A percentile compares a stretch with the other conserved stretches of the same genome.
phyloP scores from a whole-genome alignment of 1,140 invertebrate genomes.

The Drosophila grimshawi region DNA sequence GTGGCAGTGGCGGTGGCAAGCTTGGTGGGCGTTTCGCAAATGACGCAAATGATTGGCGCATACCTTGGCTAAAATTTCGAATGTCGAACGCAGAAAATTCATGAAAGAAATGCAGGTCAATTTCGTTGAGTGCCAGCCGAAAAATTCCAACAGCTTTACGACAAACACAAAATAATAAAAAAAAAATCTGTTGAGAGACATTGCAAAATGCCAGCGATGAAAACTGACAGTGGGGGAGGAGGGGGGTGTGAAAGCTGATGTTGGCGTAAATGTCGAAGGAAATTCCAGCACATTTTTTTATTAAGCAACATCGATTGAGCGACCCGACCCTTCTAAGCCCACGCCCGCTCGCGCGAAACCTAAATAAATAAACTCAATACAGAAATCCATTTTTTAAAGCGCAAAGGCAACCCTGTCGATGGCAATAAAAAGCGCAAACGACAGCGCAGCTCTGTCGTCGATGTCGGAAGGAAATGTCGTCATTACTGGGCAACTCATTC shows the following conservation, averaged over 20 bases:
- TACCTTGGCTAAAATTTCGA: constrained; percentile 36
- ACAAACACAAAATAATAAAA: constrained; percentile 6
- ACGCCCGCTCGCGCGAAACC: constrained; percentile 18
- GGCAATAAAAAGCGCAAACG: constrained; percentile 71
- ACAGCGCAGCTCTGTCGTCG: constrained; percentile 36
- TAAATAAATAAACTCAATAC: constrained; percentile 74
- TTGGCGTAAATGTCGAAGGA: constrained; percentile 57
- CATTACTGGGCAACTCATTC: constrained; percentile 69
- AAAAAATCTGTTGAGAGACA: constrained; percentile 38
- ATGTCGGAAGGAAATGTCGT: constrained; percentile 74
- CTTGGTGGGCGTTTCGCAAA: not conserved
- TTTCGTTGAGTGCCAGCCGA: constrained; percentile 36
- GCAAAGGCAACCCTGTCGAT: constrained; percentile 53
- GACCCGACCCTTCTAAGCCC: constrained; percentile 7
- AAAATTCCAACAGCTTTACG: constrained; percentile 67
- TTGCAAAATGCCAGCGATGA: constrained; percentile 31
- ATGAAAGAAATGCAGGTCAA: constrained; percentile 67
- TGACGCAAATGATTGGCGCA: constrained; percentile 48
- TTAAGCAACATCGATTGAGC: constrained; percentile 74
- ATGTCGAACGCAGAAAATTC: constrained; percentile 21
- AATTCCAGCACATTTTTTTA: constrained; percentile 74
- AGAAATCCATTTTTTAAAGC: constrained; percentile 53
- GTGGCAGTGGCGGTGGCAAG: not conserved
- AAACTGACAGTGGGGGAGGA: not conserved
- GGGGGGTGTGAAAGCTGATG: constrained; percentile 32